A percentile compares a stretch with the other conserved stretches of the same genome.
Evolutionary conservation across 2,888 invertebrate genomes (phyloP).

Genomic region (Meta bourneti): DNA sequence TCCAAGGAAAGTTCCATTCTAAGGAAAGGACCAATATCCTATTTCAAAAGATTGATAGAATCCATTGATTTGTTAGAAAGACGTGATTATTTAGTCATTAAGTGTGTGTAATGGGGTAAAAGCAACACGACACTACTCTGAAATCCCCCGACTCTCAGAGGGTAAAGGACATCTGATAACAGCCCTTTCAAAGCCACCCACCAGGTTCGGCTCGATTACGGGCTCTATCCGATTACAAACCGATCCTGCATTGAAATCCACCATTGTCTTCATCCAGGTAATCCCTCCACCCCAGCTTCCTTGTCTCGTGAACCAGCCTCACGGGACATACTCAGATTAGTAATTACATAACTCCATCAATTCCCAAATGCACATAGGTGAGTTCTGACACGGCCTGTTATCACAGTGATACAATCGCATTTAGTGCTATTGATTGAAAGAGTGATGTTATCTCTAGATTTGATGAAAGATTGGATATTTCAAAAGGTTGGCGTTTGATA

Average conservation of each 20-base stretch:
- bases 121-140: neutral
- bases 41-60: no score
- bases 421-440: neutral
- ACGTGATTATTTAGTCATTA: no score
- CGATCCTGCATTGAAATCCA: neutral
- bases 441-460: neutral
- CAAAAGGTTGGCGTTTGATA: no score
- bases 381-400: no score
- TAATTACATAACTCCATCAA: neutral
- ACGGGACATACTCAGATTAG: neutral
- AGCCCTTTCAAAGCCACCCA: neutral
- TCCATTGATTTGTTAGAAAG: no score
- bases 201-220: neutral
- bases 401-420: neutral
- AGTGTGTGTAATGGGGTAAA: neutral
- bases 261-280: neutral
- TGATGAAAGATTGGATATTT: no score
- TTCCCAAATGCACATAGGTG: neutral
- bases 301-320: neutral
- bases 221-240: neutral
- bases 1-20: no score
- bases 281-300: neutral
- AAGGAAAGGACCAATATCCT: no score
- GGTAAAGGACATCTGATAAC: neutral
- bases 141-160: neutral